These are phyloP conservation scores for Keiferia lycopersicella DNA, from an alignment of 2,888 invertebrate genomes.

Conservation along the genomic window DNA sequence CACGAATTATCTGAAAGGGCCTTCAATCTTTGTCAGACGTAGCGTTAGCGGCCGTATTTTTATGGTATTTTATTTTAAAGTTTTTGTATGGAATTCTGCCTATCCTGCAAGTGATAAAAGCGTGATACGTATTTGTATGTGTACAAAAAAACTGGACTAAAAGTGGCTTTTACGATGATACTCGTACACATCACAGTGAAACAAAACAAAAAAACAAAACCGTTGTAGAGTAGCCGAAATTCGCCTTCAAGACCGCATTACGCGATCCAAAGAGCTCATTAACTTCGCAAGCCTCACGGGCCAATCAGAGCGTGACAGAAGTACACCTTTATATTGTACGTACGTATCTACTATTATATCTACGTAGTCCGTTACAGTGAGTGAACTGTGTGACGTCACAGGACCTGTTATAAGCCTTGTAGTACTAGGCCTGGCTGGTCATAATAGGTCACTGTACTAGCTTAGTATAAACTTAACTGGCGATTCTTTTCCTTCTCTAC, in stretches of 20 bases:
- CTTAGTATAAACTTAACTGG: too few relatives aligned
- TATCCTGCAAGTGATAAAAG: too few relatives aligned
- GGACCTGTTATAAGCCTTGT: not conserved
- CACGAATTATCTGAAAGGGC: too few relatives aligned
- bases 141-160: too few relatives aligned
- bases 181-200: not conserved
- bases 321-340: conserved; percentile 9
- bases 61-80: too few relatives aligned
- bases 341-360: not conserved
- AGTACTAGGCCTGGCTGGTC: too few relatives aligned
- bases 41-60: too few relatives aligned
- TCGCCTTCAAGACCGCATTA: conserved; percentile 15
- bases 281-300: conserved; percentile 17
- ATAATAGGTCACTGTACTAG: too few relatives aligned
- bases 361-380: conserved; percentile 5
- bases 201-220: conserved; percentile 17
- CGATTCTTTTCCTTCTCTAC: too few relatives aligned
- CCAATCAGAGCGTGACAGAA: conserved; percentile 12
- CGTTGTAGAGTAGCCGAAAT: conserved; percentile 2
- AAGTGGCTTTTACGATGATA: not conserved
- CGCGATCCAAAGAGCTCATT: conserved; percentile 15
- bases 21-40: too few relatives aligned
- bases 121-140: too few relatives aligned
- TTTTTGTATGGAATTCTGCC: too few relatives aligned
- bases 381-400: conserved; percentile 2